phyloP scores from a whole-genome alignment of 1,140 invertebrate species.

The Elymnias hypermnestra region DNA sequence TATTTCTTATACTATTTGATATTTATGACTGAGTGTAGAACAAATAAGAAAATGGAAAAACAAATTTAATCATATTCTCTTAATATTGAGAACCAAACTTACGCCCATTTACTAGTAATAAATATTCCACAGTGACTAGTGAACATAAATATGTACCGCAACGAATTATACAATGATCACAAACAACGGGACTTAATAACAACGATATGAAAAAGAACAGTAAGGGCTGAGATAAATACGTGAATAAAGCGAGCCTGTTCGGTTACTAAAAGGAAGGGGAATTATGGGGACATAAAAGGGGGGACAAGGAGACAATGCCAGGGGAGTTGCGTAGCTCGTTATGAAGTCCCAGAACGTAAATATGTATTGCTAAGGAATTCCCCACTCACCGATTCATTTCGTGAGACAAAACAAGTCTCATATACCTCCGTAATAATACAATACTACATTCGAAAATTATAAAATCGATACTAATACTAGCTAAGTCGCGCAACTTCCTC shows the following conservation, averaged over 20 bases:
- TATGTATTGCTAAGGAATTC: conserved; percentile 18
- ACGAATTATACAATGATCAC: not conserved
- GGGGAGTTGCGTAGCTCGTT: conserved; percentile 22
- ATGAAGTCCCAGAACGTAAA: conserved; percentile 26
- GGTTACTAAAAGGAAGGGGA: conserved; percentile 28
- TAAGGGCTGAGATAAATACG: conserved; percentile 34
- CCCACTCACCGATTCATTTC: conserved; percentile 8
- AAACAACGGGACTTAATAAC: conserved; percentile 27
- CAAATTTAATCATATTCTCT: not conserved
- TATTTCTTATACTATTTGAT: no score
- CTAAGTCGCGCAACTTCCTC: no score
- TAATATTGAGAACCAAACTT: no score
- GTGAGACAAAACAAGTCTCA: not conserved
- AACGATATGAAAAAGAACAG: conserved; percentile 50
- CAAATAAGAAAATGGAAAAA: not conserved
- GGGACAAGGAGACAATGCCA: conserved; percentile 21
- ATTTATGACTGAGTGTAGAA: no score
- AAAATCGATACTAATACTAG: no score
- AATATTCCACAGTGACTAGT: not conserved
- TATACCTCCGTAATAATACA: no score
- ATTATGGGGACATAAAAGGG: conserved; percentile 24
- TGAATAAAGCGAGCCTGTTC: conserved; percentile 34
- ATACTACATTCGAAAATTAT: no score
- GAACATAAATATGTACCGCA: conserved; percentile 3
- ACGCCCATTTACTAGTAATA: not conserved